phyloP scores from a whole-genome alignment of 2,888 invertebrate species.

The Drymonia ruficornis region DNA sequence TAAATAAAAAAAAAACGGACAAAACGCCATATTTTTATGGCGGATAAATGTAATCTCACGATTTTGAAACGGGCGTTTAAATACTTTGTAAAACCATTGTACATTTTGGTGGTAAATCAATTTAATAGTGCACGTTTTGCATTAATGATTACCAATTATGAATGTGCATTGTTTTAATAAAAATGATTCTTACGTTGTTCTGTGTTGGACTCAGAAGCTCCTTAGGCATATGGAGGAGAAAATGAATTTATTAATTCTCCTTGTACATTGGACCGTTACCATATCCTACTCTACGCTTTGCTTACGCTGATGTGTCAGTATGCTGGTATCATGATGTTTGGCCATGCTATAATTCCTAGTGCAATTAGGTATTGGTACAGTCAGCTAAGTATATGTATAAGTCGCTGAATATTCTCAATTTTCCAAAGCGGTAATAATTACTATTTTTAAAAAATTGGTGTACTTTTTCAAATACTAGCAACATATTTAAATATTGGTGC shows the following conservation, averaged over 20 bases:
- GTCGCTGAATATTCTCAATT: too few species aligned
- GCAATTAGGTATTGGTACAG: not conserved
- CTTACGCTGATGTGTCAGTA: slow-evolving; percentile 7
- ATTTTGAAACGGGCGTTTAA: too few species aligned
- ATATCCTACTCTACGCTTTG: slow-evolving; percentile 19
- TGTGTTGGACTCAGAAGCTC: slow-evolving; percentile 74
- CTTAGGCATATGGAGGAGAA: slow-evolving; percentile 59
- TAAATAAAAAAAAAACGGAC: too few species aligned
- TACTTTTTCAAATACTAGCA: too few species aligned
- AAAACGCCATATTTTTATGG: too few species aligned
- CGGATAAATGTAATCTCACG: too few species aligned
- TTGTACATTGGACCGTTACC: slow-evolving; percentile 77
- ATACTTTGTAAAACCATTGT: too few species aligned
- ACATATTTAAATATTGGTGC: too few species aligned
- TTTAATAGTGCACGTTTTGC: not conserved
- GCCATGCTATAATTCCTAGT: not conserved
- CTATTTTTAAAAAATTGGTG: too few species aligned
- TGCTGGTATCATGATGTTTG: not conserved
- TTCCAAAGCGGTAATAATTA: too few species aligned
- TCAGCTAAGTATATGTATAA: too few species aligned
- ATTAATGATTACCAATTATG: not conserved
- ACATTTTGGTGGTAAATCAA: too few species aligned
- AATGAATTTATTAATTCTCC: slow-evolving; percentile 45
- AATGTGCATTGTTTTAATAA: slow-evolving; percentile 38
- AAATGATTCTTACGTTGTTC: slow-evolving; percentile 67